Percentiles rank a stretch among this genome's conserved stretches.
These are phyloP conservation scores for Gallinago media DNA, from an alignment of 2,113 vertebrate species.

Conservation along the genomic window DNA sequence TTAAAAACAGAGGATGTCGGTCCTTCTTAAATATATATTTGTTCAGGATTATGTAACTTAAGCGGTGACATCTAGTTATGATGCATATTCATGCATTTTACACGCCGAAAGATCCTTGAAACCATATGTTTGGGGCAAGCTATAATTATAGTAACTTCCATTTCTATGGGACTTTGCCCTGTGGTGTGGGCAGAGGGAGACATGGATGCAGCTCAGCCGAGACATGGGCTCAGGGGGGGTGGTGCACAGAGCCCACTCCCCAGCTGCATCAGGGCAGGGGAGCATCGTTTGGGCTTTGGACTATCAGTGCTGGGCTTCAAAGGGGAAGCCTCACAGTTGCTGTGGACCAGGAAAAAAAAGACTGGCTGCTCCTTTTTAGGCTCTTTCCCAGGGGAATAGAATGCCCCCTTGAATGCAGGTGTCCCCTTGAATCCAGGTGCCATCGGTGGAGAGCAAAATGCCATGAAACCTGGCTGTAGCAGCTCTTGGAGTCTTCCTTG, in stretches of 20 bases:
- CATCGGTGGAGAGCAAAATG: neutral
- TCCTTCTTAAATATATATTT: slow-evolving; percentile 68
- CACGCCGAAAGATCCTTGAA: neutral
- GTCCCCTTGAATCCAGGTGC: neutral
- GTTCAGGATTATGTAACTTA: slow-evolving; percentile 72
- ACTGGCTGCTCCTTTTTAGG: neutral
- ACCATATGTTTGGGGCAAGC: slow-evolving; percentile 55
- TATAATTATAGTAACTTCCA: slow-evolving; percentile 55
- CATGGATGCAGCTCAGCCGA: neutral
- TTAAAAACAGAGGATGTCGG: slow-evolving; percentile 37
- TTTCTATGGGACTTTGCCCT: slow-evolving; percentile 31
- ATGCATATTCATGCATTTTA: slow-evolving; percentile 71
- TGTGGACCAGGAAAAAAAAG: neutral
- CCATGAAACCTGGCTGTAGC: neutral
- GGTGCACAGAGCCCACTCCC: neutral
- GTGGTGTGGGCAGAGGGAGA: neutral
- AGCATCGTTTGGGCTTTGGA: neutral
- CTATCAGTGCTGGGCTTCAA: neutral
- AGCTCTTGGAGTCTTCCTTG: neutral
- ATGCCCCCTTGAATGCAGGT: neutral
- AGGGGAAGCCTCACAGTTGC: neutral
- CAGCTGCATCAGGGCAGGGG: accelerated
- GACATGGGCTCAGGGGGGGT: neutral
- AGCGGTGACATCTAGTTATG: slow-evolving; percentile 59
- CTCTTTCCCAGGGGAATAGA: neutral